phyloP scores from a whole-genome alignment of 2,888 invertebrate species.

The Leucozona laternaria region DNA sequence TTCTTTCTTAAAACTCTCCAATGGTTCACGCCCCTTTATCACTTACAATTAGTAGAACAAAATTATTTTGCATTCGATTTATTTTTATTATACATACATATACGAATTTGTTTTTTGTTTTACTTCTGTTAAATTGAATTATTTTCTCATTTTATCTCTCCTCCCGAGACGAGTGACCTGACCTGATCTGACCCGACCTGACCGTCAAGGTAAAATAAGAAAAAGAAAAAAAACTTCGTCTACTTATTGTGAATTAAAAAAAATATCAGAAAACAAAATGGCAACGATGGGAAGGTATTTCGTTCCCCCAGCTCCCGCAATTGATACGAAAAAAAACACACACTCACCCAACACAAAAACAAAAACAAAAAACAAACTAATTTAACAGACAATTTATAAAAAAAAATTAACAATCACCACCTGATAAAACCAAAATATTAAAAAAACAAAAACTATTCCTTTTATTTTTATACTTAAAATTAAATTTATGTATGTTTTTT shows the following conservation, averaged over 20 bases:
- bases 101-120: conserved; percentile 69
- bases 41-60: conserved; percentile 31
- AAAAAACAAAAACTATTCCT: conserved; percentile 16
- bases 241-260: background rate
- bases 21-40: conserved; percentile 63
- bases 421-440: conserved; percentile 37
- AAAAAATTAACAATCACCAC: conserved; percentile 56
- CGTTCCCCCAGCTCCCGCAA: background rate
- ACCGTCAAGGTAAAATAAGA: conserved; percentile 26
- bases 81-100: background rate
- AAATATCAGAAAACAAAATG: conserved; percentile 1
- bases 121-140: conserved; percentile 55
- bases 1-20: conserved; percentile 53
- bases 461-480: conserved; percentile 27
- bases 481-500: background rate
- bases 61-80: conserved; percentile 29
- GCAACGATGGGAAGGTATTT: conserved; percentile 44
- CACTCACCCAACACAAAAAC: conserved; percentile 24
- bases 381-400: conserved; percentile 37
- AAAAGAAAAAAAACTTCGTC: conserved; percentile 4
- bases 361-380: conserved; percentile 16
- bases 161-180: conserved; percentile 25
- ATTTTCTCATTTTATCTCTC: conserved; percentile 20
- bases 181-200: conserved; percentile 2
- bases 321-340: conserved; percentile 48